phyloP scores from a whole-genome alignment of 2,113 vertebrate genomes.

The Oostethus manadensis region DNA sequence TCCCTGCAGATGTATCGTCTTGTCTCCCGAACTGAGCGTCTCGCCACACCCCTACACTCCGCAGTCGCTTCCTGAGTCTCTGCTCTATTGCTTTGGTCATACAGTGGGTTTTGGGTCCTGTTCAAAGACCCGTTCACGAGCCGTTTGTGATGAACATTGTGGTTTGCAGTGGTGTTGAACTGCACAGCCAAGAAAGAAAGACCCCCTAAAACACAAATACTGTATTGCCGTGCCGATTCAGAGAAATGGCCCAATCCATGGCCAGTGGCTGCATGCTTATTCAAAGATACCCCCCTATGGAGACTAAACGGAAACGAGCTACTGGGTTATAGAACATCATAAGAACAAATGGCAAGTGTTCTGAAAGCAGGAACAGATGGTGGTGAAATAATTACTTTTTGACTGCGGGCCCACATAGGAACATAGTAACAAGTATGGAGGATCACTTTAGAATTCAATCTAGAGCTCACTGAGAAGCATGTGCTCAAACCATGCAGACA shows the following conservation, averaged over 20 bases:
- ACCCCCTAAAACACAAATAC: constrained; percentile 15
- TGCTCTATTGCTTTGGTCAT: too few relatives aligned
- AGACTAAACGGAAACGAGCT: constrained; percentile 29
- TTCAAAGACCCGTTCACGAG: too few relatives aligned
- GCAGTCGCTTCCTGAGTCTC: too few relatives aligned
- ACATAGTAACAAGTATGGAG: constrained; percentile 6
- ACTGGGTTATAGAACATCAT: constrained; percentile 47
- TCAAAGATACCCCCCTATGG: constrained; percentile 50
- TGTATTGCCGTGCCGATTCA: constrained; percentile 35
- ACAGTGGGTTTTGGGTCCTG: too few relatives aligned
- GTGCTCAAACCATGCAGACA: constrained; percentile 55
- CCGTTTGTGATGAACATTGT: neutral
- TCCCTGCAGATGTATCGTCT: too few relatives aligned
- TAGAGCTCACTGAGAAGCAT: constrained; percentile 44
- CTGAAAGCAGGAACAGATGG: neutral
- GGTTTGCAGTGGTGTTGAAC: neutral
- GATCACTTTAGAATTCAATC: constrained; percentile 45
- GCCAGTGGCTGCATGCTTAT: constrained; percentile 47
- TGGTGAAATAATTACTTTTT: constrained; percentile 1
- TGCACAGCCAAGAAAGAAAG: neutral
- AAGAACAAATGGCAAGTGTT: neutral
- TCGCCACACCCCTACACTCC: too few relatives aligned
- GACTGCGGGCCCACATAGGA: neutral
- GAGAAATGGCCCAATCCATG: constrained; percentile 69
- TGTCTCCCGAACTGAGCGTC: too few relatives aligned